Conservation (phyloP, 2,113 vertebrate genomes). For the Xyliphius kryptos region DNA sequence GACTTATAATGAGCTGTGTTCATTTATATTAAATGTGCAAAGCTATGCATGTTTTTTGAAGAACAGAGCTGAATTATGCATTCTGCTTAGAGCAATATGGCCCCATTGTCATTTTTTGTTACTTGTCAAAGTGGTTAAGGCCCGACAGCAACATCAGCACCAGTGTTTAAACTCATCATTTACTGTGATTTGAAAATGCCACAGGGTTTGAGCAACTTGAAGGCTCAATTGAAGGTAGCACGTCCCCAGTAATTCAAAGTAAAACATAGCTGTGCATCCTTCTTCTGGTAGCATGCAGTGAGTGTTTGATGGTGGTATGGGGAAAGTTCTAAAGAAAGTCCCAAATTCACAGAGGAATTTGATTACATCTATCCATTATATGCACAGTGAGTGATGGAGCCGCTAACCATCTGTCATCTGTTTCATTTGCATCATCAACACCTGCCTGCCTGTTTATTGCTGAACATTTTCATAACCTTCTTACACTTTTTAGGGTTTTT, state of each 20-base stretch:
- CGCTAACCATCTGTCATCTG: slow-evolving; percentile 98
- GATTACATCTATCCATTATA: slow-evolving; percentile 99
- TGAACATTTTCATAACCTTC: slow-evolving; percentile 49
- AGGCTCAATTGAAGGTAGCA: slow-evolving; percentile 39
- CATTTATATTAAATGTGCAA: too few species aligned
- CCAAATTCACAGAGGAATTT: slow-evolving; percentile 94
- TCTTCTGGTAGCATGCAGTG: slow-evolving; percentile 29
- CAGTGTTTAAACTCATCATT: slow-evolving; percentile 5
- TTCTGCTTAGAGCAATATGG: slow-evolving; percentile 11
- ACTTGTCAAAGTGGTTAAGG: slow-evolving; percentile 22
- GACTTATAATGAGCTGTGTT: too few species aligned
- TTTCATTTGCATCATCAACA: too few species aligned
- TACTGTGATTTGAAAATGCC: slow-evolving; percentile 23
- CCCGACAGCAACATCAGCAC: slow-evolving; percentile 28
- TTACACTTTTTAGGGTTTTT: slow-evolving; percentile 58
- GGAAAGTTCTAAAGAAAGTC: slow-evolving; percentile 96
- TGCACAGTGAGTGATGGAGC: slow-evolving; percentile 89
- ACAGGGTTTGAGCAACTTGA: slow-evolving; percentile 12
- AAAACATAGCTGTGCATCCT: slow-evolving; percentile 25
- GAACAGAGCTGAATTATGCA: background rate
- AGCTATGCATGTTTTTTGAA: too few species aligned
- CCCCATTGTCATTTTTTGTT: slow-evolving; percentile 18
- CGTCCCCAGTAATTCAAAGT: slow-evolving; percentile 18
- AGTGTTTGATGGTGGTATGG: slow-evolving; percentile 69
- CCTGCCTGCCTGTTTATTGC: slow-evolving; percentile 79